Evolutionary conservation across 2,888 invertebrate species (phyloP).

Genomic region (Eutolmus rufibarbis): DNA sequence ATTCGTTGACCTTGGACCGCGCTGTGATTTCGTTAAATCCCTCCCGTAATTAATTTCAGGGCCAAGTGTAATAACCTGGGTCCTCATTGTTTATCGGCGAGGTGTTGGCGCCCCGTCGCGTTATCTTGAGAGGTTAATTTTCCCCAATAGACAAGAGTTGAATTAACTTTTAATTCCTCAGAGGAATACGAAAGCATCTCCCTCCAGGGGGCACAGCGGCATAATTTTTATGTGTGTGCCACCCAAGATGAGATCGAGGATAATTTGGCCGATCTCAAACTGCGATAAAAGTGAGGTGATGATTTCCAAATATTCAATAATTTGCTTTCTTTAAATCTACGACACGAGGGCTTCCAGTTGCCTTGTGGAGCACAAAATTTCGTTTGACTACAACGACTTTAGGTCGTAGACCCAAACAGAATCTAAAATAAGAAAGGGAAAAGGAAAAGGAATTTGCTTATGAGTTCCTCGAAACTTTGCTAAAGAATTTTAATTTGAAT

Average conservation of each 20-base stretch:
- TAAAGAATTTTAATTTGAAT: not conserved
- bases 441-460: not conserved
- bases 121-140: constrained; percentile 15
- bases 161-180: constrained; percentile 22
- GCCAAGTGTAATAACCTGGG: not conserved
- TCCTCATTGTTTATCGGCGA: not conserved
- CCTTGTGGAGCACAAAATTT: not conserved
- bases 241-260: not conserved
- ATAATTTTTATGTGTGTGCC: constrained; percentile 31
- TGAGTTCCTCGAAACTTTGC: not conserved
- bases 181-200: constrained; percentile 8
- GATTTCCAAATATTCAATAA: constrained; percentile 14
- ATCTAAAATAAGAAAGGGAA: not conserved
- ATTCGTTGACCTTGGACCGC: not conserved
- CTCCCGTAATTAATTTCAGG: not conserved
- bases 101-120: not conserved
- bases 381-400: not conserved
- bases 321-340: not conserved
- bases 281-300: not conserved
- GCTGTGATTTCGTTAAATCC: not conserved
- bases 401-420: not conserved
- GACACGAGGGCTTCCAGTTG: not conserved
- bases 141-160: constrained; percentile 28
- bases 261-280: not conserved
- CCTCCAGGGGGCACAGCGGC: constrained; percentile 37